phyloP scores from a whole-genome alignment of 2,888 invertebrate genomes.

The Morpho achilles region DNA sequence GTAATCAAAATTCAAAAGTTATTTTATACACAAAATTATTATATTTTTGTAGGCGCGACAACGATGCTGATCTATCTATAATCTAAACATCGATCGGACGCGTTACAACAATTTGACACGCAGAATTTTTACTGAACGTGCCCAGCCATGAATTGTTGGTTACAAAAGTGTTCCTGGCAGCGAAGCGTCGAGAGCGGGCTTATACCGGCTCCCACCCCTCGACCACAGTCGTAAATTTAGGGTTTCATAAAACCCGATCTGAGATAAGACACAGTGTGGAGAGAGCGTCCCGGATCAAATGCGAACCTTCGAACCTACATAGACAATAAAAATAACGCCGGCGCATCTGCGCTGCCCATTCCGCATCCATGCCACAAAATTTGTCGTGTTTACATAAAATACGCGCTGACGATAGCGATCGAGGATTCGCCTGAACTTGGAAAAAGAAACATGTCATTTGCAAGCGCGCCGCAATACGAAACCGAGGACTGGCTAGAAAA shows the following conservation, averaged over 20 bases:
- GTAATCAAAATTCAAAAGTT: background rate
- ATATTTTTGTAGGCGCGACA: conserved; percentile 6
- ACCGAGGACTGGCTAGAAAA: conserved; percentile 42
- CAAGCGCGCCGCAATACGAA: conserved; percentile 55
- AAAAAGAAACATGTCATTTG: conserved; percentile 56
- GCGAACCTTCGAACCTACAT: conserved; percentile 62
- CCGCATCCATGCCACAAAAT: conserved; percentile 59
- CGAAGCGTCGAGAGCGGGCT: conserved; percentile 68
- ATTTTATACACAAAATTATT: background rate
- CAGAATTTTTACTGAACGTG: conserved; percentile 72
- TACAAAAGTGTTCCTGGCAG: conserved; percentile 74
- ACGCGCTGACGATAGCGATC: conserved; percentile 66
- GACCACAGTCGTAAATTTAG: conserved; percentile 78
- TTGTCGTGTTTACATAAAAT: conserved; percentile 78
- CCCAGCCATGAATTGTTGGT: conserved; percentile 69
- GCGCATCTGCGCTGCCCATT: conserved; percentile 73
- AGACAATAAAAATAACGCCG: conserved; percentile 73
- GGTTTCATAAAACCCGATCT: conserved; percentile 79
- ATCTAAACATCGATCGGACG: conserved; percentile 50
- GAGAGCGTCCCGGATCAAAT: conserved; percentile 74
- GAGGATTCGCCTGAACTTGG: conserved; percentile 59
- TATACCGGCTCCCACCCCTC: conserved; percentile 70
- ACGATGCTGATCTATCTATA: conserved; percentile 29
- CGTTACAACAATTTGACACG: conserved; percentile 61
- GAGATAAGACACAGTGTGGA: conserved; percentile 78